These are phyloP conservation scores for Lasioglossum baleicum DNA, from an alignment of 1,140 invertebrate species.

Conservation along the genomic window DNA sequence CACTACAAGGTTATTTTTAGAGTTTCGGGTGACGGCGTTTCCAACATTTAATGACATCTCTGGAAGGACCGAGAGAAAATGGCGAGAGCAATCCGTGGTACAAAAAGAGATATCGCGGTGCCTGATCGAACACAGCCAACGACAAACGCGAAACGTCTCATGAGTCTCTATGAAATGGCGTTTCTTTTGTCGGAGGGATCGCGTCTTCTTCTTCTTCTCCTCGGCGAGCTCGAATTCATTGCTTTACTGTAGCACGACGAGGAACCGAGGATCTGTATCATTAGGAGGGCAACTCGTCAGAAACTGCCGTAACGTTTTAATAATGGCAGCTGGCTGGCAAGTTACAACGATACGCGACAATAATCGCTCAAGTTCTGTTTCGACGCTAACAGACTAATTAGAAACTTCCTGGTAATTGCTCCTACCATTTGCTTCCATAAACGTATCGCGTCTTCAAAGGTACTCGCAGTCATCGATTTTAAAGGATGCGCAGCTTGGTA, in stretches of 20 bases:
- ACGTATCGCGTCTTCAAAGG: neutral
- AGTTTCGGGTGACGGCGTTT: neutral
- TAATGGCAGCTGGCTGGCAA: slow-evolving; percentile 26
- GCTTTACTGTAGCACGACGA: neutral
- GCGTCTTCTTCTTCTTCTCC: neutral
- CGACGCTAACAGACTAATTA: slow-evolving; percentile 30
- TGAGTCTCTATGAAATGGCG: slow-evolving; percentile 16
- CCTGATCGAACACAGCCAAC: slow-evolving; percentile 26
- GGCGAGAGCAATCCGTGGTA: neutral
- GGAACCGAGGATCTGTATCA: neutral
- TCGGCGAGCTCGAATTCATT: neutral
- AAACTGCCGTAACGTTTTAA: slow-evolving; percentile 27
- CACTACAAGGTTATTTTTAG: neutral
- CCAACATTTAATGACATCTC: slow-evolving; percentile 33
- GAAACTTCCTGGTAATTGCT: slow-evolving; percentile 26
- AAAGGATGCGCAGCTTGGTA: too few relatives aligned
- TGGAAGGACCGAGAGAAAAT: neutral
- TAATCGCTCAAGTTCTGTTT: slow-evolving; percentile 34
- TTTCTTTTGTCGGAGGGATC: slow-evolving; percentile 20
- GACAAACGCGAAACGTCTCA: slow-evolving; percentile 29
- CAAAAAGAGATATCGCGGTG: neutral
- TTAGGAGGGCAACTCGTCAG: slow-evolving; percentile 2
- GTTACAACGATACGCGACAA: slow-evolving; percentile 27
- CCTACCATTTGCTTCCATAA: neutral
- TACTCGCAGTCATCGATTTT: too few relatives aligned